A percentile compares a stretch with the other conserved stretches of the same genome.
Conservation (phyloP, 2,888 invertebrate species). For the Cataglyphis livida region DNA sequence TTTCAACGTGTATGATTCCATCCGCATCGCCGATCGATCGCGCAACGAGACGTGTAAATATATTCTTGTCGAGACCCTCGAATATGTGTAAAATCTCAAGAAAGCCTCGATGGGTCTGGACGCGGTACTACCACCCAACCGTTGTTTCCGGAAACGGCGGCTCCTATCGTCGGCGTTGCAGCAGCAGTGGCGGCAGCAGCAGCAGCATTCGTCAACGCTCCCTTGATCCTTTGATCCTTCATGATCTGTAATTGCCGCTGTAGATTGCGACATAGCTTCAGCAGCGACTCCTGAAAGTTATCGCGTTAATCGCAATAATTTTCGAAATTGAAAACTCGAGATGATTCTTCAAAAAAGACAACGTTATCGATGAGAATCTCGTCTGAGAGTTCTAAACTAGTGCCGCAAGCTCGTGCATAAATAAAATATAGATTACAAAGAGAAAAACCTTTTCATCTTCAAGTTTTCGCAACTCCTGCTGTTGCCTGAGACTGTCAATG, state of each 20-base stretch:
- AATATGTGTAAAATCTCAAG: conserved; percentile 65
- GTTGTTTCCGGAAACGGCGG: conserved; percentile 83
- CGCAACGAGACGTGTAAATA: background rate
- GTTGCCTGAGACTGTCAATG: conserved; percentile 87
- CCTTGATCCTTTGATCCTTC: conserved; percentile 83
- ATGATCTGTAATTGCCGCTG: conserved; percentile 89
- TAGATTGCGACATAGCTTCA: conserved; percentile 89
- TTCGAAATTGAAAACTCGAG: background rate
- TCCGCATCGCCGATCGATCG: background rate
- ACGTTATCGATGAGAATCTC: background rate
- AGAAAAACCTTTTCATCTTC: conserved; percentile 90
- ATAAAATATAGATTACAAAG: conserved; percentile 13
- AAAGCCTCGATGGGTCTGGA: conserved; percentile 79
- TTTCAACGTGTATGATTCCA: conserved; percentile 21
- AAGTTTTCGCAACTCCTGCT: conserved; percentile 89
- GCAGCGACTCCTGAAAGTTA: conserved; percentile 88
- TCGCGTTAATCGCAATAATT: conserved; percentile 23
- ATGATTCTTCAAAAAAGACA: background rate
- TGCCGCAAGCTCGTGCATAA: background rate
- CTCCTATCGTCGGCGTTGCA: conserved; percentile 61
- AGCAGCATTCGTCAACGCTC: conserved; percentile 32
- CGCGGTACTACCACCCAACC: conserved; percentile 87
- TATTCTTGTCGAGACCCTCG: conserved; percentile 18
- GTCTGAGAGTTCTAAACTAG: background rate
- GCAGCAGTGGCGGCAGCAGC: conserved; percentile 19